Evolutionary conservation across 2,113 vertebrate genomes (phyloP), one percentile per base, ranked within the genome.

Genomic region (Daubentonia madagascariensis): DNA sequence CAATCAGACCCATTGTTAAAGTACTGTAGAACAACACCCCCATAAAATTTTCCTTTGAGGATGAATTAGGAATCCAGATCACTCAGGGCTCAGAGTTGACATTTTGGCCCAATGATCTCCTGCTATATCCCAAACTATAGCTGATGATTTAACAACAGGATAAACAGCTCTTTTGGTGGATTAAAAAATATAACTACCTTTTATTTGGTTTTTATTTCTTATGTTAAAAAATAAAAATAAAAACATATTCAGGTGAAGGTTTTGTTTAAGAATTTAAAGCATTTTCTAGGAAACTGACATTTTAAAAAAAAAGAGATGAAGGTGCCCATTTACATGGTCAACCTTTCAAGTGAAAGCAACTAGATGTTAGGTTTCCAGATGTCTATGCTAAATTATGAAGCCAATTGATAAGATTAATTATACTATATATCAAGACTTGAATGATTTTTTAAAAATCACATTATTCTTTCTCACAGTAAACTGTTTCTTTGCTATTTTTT

Each of bases 401-500:
- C n/a, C 93, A 80, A n/a, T 95, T 89, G 70, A 75, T 93, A 92
- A 92, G 32, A 85, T 83, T 86, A 83, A 79, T 86, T 92, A 20
- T 35, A 43, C 7, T 85, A 40, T 86, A 17, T 86, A 87, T 73
- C 37, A 65, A 91, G 54, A 90, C 9, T 89, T 61, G 7, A 92
- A 50, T 85, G 28, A 57, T 72, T 78, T 45, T 81, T 90, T 4
- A 14, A 79, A 89, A 67, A 59, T 83, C 8, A 72, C 4, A 67
- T 70, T 95, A 79, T 81, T 90, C n/a, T 94, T 91, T 94, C 78
- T 78, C 52, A 89, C 5, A 85, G 48, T 40, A 83, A 90, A 78
- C 63, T 20, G 32, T 84, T 73, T 93, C 20, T 89, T 91, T 50
- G 9, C 57, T 88, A 54, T 89, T 81, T 85, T 87, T 85, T 65